phyloP scores from a whole-genome alignment of 2,797 vertebrate species.

The Xiphorhynchus erythropygius region DNA sequence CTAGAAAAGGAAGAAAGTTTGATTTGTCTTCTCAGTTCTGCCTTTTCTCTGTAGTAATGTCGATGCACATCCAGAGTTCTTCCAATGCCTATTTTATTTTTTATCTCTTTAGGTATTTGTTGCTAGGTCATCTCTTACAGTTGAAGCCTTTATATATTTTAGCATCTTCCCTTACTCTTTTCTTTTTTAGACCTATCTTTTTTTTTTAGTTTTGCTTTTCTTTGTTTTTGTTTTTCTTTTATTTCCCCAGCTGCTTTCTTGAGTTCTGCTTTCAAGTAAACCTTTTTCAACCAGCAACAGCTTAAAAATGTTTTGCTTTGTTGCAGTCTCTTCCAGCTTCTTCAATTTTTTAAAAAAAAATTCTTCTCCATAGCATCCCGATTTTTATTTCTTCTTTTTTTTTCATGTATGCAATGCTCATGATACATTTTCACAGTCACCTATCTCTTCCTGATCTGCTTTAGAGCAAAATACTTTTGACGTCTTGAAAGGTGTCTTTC shows the following conservation, averaged over 20 bases:
- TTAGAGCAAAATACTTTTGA: slow-evolving; percentile 59
- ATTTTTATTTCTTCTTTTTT: slow-evolving; percentile 66
- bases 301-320: slow-evolving; percentile 68
- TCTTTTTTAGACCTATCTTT: background rate
- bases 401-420: slow-evolving; percentile 60
- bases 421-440: slow-evolving; percentile 69
- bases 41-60: background rate
- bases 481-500: background rate
- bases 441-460: slow-evolving; percentile 77
- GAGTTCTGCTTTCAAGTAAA: slow-evolving; percentile 73
- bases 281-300: slow-evolving; percentile 72
- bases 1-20: background rate
- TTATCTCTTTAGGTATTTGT: background rate
- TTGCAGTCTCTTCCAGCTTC: slow-evolving; percentile 48
- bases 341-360: background rate
- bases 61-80: background rate
- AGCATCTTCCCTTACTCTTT: background rate
- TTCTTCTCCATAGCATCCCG: slow-evolving; percentile 66
- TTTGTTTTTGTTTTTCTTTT: background rate
- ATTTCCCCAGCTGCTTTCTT: slow-evolving; percentile 46
- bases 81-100: background rate
- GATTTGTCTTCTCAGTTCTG: background rate
- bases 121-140: background rate
- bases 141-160: background rate
- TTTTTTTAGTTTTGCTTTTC: background rate